Evolutionary conservation across 2,797 vertebrate species (phyloP).

Genomic region (Petrocephalus schoutedeni): DNA sequence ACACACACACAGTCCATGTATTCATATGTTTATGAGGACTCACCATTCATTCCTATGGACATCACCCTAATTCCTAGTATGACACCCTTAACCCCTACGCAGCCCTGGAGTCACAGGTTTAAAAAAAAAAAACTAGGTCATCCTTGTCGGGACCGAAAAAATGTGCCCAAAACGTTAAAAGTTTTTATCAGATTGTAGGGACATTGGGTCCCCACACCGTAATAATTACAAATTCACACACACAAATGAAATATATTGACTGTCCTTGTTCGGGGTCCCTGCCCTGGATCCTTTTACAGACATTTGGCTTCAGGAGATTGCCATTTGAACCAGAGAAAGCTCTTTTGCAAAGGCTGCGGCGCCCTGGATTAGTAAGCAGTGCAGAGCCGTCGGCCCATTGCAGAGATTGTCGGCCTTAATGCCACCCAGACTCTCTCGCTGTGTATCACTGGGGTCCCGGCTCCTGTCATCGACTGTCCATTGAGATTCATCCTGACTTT

Average conservation of each 20-base stretch:
- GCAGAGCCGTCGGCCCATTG: background rate
- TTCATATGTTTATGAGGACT: too few relatives aligned
- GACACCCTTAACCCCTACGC: too few relatives aligned
- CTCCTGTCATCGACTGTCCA: background rate
- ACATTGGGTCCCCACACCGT: too few relatives aligned
- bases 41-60: too few relatives aligned
- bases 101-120: too few relatives aligned
- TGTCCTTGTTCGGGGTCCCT: background rate
- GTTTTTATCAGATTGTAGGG: too few relatives aligned
- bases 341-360: background rate
- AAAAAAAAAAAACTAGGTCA: too few relatives aligned
- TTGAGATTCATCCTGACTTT: conserved; percentile 17
- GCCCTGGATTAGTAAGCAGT: background rate
- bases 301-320: conserved; percentile 8
- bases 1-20: background rate
- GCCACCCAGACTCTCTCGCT: background rate
- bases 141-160: too few relatives aligned
- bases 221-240: background rate
- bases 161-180: too few relatives aligned
- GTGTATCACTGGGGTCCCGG: background rate
- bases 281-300: background rate
- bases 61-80: too few relatives aligned
- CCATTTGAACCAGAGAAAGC: background rate
- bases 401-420: background rate
- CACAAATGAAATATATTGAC: background rate